These are phyloP conservation scores for Liasis olivaceus DNA, from an alignment of 2,797 vertebrate species.

Conservation along the genomic window DNA sequence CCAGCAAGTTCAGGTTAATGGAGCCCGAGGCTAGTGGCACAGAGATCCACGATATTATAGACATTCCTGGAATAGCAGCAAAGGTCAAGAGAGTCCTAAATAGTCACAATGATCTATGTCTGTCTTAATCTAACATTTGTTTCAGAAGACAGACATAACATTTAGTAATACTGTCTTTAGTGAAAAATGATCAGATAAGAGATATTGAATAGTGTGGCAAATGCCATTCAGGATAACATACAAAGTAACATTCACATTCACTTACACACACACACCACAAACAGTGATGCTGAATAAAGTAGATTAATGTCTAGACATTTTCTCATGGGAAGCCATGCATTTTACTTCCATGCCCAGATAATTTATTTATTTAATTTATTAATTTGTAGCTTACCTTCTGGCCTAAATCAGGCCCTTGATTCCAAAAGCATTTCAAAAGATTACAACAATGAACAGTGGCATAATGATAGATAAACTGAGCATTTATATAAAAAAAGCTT, in stretches of 20 bases:
- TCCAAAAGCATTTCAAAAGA: neutral
- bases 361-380: neutral
- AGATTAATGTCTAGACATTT: neutral
- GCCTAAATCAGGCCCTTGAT: neutral
- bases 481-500: neutral
- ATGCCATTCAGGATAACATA: neutral
- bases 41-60: neutral
- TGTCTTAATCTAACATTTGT: neutral
- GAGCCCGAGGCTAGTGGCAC: neutral
- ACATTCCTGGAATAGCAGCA: neutral
- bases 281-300: neutral
- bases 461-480: neutral
- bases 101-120: slow-evolving; percentile 8
- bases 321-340: too few relatives aligned
- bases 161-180: slow-evolving; percentile 11
- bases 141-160: slow-evolving; percentile 4
- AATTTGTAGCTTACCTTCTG: neutral
- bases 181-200: slow-evolving; percentile 6
- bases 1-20: neutral
- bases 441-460: neutral
- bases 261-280: neutral
- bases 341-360: neutral
- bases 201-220: slow-evolving; percentile 1
- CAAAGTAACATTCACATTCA: neutral
- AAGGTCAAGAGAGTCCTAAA: neutral